A percentile compares a stretch with the other conserved stretches of the same genome.
Evolutionary conservation across 1,140 invertebrate genomes (phyloP).

Genomic region (Solenopsis invicta): DNA sequence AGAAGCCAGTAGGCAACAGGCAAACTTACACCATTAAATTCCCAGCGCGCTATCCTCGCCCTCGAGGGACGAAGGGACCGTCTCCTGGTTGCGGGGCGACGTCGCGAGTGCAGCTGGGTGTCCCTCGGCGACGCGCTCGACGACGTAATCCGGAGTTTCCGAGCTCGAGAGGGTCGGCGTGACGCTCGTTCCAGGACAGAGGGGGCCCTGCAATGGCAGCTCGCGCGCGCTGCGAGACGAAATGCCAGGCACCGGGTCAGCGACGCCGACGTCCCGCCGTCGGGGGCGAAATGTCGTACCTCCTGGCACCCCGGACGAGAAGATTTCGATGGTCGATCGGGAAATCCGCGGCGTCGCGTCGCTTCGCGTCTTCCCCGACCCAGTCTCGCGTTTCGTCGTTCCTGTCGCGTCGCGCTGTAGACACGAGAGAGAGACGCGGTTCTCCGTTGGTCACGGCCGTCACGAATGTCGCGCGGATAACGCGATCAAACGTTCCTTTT

Average conservation of each 20-base stretch:
- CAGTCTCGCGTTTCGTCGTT: no score
- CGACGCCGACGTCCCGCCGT: not conserved
- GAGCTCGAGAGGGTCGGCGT: not conserved
- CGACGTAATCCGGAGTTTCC: not conserved
- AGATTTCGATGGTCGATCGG: not conserved
- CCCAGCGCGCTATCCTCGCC: constrained; percentile 8
- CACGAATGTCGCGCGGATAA: not conserved
- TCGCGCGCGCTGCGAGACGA: constrained; percentile 20
- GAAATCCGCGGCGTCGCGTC: not conserved
- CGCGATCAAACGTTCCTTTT: not conserved
- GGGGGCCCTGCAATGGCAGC: not conserved
- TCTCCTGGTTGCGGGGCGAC: not conserved
- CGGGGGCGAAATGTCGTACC: not conserved
- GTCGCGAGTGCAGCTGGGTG: not conserved
- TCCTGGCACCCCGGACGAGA: no score
- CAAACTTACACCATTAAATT: constrained; percentile 53
- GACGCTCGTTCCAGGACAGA: not conserved
- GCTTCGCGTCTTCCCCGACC: not conserved
- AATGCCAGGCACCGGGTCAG: not conserved
- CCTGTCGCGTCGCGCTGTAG: not conserved
- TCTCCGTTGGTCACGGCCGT: not conserved
- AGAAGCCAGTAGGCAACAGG: constrained; percentile 64
- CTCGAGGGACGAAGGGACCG: not conserved
- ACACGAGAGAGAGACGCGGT: not conserved
- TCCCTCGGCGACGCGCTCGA: not conserved